Percentiles rank a stretch among this genome's conserved stretches.
Conservation (phyloP, 2,888 invertebrate genomes). For the Rhorus exstirpatorius region DNA sequence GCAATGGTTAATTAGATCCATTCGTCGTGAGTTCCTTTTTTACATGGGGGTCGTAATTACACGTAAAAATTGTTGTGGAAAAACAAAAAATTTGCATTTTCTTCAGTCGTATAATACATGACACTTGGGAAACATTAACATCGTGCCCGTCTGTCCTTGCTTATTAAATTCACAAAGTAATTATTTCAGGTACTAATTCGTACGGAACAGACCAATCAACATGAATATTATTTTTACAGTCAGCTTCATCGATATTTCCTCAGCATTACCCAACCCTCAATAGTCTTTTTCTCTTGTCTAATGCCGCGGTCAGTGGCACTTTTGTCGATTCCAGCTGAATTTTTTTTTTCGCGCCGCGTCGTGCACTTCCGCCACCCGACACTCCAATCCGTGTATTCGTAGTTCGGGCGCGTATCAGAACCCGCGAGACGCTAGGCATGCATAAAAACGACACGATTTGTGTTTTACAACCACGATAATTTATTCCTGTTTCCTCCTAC, state of each 20-base stretch:
- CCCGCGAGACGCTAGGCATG: slow-evolving; percentile 56
- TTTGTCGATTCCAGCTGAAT: slow-evolving; percentile 22
- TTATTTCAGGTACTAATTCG: slow-evolving; percentile 69
- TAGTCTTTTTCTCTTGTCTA: slow-evolving; percentile 11
- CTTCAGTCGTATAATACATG: slow-evolving; percentile 62
- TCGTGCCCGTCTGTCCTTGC: slow-evolving; percentile 63
- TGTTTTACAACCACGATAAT: slow-evolving; percentile 54
- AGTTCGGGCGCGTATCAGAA: slow-evolving; percentile 54
- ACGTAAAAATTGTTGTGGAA: slow-evolving; percentile 44
- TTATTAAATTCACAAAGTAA: slow-evolving; percentile 63
- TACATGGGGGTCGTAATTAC: background rate
- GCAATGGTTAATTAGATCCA: background rate
- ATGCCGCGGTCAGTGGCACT: slow-evolving; percentile 2
- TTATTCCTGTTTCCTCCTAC: slow-evolving; percentile 50
- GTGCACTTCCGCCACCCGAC: slow-evolving; percentile 42
- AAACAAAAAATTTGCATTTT: slow-evolving; percentile 47
- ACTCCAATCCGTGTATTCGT: slow-evolving; percentile 28
- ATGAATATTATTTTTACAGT: slow-evolving; percentile 55
- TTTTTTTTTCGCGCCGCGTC: slow-evolving; percentile 9
- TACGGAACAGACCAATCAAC: slow-evolving; percentile 58
- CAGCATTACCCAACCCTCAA: slow-evolving; percentile 16
- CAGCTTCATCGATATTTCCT: slow-evolving; percentile 4
- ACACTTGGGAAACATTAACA: slow-evolving; percentile 63
- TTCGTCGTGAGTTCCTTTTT: slow-evolving; percentile 6
- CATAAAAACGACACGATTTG: slow-evolving; percentile 53